Evolutionary conservation across 2,113 vertebrate species (phyloP).

Genomic region (Ceuthmochares aereus): DNA sequence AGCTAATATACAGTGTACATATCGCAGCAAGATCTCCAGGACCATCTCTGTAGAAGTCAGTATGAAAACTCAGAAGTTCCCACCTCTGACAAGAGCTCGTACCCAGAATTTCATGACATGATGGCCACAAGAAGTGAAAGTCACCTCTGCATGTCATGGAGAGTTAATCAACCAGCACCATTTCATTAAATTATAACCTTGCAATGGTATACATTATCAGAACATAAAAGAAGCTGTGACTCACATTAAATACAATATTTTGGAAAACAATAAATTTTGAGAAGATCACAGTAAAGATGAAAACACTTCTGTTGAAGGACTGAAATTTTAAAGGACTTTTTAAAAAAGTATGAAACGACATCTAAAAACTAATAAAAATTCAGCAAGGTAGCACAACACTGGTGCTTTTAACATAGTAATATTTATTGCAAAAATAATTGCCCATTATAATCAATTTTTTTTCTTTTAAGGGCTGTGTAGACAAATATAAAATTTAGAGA

Average conservation of each 20-base stretch:
- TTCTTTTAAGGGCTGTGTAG: neutral
- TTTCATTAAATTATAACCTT: neutral
- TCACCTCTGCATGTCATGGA: slow-evolving; percentile 23
- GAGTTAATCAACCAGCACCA: slow-evolving; percentile 66
- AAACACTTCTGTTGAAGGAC: neutral
- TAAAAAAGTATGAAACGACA: slow-evolving; percentile 6
- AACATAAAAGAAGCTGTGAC: neutral
- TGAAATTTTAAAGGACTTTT: neutral
- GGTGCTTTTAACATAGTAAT: neutral
- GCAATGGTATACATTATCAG: neutral
- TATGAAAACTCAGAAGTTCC: neutral
- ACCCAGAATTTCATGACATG: neutral
- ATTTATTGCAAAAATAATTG: slow-evolving; percentile 11
- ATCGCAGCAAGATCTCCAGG: slow-evolving; percentile 35
- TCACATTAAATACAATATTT: neutral
- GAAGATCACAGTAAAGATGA: neutral
- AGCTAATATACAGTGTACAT: neutral
- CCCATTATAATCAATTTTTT: neutral
- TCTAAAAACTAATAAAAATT: neutral
- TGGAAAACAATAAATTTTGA: neutral
- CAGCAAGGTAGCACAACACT: neutral
- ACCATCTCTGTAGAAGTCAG: slow-evolving; percentile 22
- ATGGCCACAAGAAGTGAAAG: slow-evolving; percentile 34
- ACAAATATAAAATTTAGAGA: too few species aligned
- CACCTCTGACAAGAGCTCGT: neutral